Evolutionary conservation across 2,797 vertebrate genomes (phyloP).

Genomic region (Sorex maritimensis): DNA sequence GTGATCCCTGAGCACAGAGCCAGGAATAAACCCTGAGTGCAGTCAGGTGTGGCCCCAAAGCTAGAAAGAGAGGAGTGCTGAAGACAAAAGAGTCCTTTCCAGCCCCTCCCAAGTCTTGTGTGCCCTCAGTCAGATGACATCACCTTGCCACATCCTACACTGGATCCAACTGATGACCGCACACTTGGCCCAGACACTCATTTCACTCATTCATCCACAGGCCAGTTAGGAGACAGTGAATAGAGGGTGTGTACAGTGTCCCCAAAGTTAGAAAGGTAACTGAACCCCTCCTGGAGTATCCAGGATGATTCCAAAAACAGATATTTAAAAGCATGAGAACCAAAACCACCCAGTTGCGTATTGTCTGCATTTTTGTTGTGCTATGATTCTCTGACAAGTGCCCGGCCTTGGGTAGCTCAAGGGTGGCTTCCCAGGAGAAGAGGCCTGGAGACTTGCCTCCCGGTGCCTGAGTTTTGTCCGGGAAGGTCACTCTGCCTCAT

Average conservation of each 20-base stretch:
- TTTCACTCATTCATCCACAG: accelerated
- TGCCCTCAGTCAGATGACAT: background rate
- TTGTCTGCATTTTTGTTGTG: background rate
- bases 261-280: background rate
- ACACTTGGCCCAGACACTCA: background rate
- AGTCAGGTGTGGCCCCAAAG: no score
- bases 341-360: background rate
- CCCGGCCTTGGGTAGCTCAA: background rate
- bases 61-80: no score
- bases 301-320: background rate
- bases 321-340: slow-evolving; percentile 5
- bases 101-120: background rate
- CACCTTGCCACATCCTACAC: accelerated
- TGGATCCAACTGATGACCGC: background rate
- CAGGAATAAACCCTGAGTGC: no score
- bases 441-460: background rate
- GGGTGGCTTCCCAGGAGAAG: slow-evolving; percentile 39
- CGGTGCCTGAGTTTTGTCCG: background rate
- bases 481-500: background rate
- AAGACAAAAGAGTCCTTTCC: background rate
- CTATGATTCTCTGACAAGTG: background rate
- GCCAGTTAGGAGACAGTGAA: background rate
- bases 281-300: background rate
- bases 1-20: no score
- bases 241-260: background rate